Base-by-base conservation (phyloP, 2,797 vertebrate species). In the Silurus aristotelis region DNA sequence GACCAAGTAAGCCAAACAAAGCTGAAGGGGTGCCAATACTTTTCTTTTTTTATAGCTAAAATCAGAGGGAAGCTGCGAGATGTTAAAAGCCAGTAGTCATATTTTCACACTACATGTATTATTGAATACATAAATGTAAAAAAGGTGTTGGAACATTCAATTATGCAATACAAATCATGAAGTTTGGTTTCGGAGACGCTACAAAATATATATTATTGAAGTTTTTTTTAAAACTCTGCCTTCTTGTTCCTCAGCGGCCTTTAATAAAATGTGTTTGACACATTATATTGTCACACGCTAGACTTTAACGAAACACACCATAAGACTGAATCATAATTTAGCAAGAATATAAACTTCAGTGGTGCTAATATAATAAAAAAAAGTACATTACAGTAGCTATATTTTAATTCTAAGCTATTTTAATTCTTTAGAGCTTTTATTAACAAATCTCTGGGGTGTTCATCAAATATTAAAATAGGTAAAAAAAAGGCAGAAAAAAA, bases 371-470 rank as follows among this genome's bases (percentile, higher is more conserved):
- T 52, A 83, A 86, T 80, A 79, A 80, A 71, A 71, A 52, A 52
- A 64, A 75, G 55, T 20, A 4, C 19, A 83, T 73, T 81, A 48
- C 82, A 38, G 20, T 68, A n/a, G 48, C 43, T 15, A 63, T 19
- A 86, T 87, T 84, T 87, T 63, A 78, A 89, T 82, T 82, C 71
- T 70, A 56, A 84, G 55, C 25, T 80, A 77, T 70, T 84, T 84
- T n/a, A n/a, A n/a, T n/a, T n/a, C n/a, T n/a, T n/a, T 66, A 83
- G 25, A 87, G 85, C 61, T 79, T 88, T 89, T 90, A 90, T 90
- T 90, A 77, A 87, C 43, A 80, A 61, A 25, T 63, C 46, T 7
- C 3, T 19, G 46, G 46, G 31, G 58, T 15, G 58, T 27, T 43
- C 31, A n/a, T 63, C 79, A 68, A 81, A 81, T 81, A 80, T 67